These are phyloP conservation scores for Ophiothrix spiculata DNA, from an alignment of 35 echinoderm and acorn worm species.

Conservation along the genomic window DNA sequence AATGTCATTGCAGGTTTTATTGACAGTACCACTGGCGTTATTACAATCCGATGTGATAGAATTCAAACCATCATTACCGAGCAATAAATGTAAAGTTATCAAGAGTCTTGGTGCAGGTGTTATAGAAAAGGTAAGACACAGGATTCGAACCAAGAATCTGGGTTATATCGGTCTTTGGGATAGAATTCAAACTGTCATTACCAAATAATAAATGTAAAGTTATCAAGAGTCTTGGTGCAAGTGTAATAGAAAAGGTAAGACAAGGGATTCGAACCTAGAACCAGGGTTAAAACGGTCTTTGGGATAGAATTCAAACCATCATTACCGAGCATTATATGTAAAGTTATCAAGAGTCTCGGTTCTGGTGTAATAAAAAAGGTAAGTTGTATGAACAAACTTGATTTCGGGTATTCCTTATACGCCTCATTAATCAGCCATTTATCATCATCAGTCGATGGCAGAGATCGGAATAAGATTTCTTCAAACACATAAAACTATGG, in stretches of 20 bases:
- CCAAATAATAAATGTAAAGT: slow-evolving; percentile 55
- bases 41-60: slow-evolving; percentile 55
- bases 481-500: too few relatives aligned
- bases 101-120: slow-evolving; percentile 70
- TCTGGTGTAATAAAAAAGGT: slow-evolving; percentile 88
- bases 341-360: slow-evolving; percentile 68
- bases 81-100: slow-evolving; percentile 63
- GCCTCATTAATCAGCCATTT: too few relatives aligned
- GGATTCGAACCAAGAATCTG: too few relatives aligned
- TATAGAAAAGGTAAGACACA: slow-evolving; percentile 97
- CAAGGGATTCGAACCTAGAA: too few relatives aligned
- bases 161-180: too few relatives aligned
- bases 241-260: slow-evolving; percentile 82
- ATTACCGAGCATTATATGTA: too few relatives aligned
- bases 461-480: too few relatives aligned
- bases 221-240: slow-evolving; percentile 65
- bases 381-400: too few relatives aligned
- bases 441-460: too few relatives aligned
- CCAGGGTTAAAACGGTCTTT: too few relatives aligned
- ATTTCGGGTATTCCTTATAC: too few relatives aligned
- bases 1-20: slow-evolving; percentile 50
- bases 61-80: slow-evolving; percentile 69
- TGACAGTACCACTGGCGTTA: slow-evolving; percentile 83
- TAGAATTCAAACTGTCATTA: slow-evolving; percentile 58
- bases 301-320: too few relatives aligned